Evolutionary conservation across 37 sponge, comb jelly and placozoan species (phyloP).

Genomic region (Aphrocallistes beatrix): DNA sequence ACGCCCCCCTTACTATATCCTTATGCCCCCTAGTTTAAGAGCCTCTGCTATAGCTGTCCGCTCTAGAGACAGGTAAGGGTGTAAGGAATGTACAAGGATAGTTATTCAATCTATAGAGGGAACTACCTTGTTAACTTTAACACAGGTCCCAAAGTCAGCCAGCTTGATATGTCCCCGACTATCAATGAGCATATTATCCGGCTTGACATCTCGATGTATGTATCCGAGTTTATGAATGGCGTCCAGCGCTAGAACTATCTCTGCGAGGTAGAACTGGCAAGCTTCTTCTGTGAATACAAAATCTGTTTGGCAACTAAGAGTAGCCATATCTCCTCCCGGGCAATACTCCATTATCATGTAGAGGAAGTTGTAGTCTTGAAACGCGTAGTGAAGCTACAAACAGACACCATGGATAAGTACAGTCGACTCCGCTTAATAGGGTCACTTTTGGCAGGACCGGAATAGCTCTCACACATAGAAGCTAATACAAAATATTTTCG

Average conservation of each 20-base stretch:
- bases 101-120: not conserved
- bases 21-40: too few relatives aligned
- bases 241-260: constrained; percentile 80
- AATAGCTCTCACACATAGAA: too few relatives aligned
- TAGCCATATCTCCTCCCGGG: constrained; percentile 95
- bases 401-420: not conserved
- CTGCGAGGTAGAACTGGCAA: constrained; percentile 89
- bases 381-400: constrained; percentile 72
- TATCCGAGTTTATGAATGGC: constrained; percentile 84
- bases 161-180: constrained; percentile 77
- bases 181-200: constrained; percentile 97
- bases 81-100: not conserved
- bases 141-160: constrained; percentile 96
- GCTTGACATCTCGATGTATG: constrained; percentile 96
- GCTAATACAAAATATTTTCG: too few relatives aligned
- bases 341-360: constrained; percentile 99
- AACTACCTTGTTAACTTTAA: constrained; percentile 65
- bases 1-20: too few relatives aligned
- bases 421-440: not conserved
- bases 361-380: constrained; percentile 76
- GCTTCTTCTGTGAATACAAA: constrained; percentile 91
- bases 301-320: constrained; percentile 51
- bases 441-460: too few relatives aligned
- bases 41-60: constrained; percentile 67
- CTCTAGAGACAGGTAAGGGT: constrained; percentile 24